Base-by-base conservation (phyloP, 2,797 vertebrate species). In the Lepidocolaptes lacrymiger region DNA sequence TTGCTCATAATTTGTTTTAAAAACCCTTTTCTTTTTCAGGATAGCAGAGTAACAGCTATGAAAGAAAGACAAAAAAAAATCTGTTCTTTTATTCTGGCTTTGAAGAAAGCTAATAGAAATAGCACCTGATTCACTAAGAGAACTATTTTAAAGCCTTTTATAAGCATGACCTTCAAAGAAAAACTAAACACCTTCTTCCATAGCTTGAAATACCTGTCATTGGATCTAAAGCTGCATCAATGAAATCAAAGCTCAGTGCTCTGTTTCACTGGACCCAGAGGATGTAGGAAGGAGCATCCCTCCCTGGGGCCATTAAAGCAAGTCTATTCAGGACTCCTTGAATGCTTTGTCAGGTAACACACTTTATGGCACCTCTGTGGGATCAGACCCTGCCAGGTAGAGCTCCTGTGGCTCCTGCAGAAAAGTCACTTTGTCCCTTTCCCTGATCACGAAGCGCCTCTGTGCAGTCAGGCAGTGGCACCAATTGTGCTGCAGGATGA, bases 381-480 rank as follows among this genome's bases (percentile, higher is more conserved):
- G 74, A 87, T 43, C 55, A 66, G 55, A 28, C 30, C 24, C 49
- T 56, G 48, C 7, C 58, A 62, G 66, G 62, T 78, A 88, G 44
- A 46, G 3, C n/a, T 91, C 77, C 84, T 30, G 55, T 51, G 68
- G 89, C 66, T 91, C n/a, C 75, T 36, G 9, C 20, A 80, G 58
- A 82, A 89, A 89, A 88, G 49, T 54, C 49, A 12, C 39, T 93
- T 94, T 84, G n/a, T 91, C 34, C 39, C 34, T 83, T 71, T 68
- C 36, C 14, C 59, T 10, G 43, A 26, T 56, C 30, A 12, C 0
- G 0, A n/a, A 72, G 26, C 0, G 0, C 26, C 20, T 67, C 56
- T 62, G 48, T 1, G 1, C 37, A 39, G 18, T 16, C 15, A 5
- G 34, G 46, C 74, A 59, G 54, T 0, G 0, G 41, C 51, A 67